Evolutionary conservation across 2,888 invertebrate genomes (phyloP), one percentile per base, ranked within the genome.

Genomic region (Dromius quadrimaculatus): DNA sequence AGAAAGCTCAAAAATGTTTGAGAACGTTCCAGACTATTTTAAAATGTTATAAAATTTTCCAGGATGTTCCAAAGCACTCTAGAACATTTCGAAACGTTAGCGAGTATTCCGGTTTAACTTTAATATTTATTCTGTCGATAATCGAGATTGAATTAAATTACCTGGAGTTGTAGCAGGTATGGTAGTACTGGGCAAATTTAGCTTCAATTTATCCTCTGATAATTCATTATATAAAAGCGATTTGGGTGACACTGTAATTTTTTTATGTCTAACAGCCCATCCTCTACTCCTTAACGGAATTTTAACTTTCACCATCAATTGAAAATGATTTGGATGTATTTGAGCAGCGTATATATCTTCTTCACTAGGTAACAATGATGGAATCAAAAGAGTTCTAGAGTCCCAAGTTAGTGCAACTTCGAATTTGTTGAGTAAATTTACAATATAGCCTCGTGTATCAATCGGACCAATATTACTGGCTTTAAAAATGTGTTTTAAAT

Each of bases 341-440:
- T 83, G 82, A 13, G 84, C 84, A 73, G 82, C 79, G 34, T 82
- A 77, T 70, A 90, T 83, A 74, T 91, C 89, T 76, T 92, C 92
- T 77, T 90, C 90, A 0, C 89, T 88, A 0, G 98, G 98, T 72
- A 98, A 84, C 22, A 98, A 85, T 0, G 97, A 96, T 5, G 98
- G 98, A 71, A 99, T 93, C 71, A 99, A 83, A 1, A 97, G 82
- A 11, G 95, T 93, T 17, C 97, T 84, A 11, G 92, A 92, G 80
- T 98, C 98, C 95, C 97, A 98, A 19, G 96, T 94, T 65, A 99
- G 84, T 0, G 98, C 98, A 66, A 99, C 92, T 83, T 98, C 98
- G 83, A 98, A 98, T 85, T 98, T 98, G 84, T 95, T 95, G 66
- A 98, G 85, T 43, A 98, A 84, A 76, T 93, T 93, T 2, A 97